Conservation (phyloP, 2,113 vertebrate genomes). For the Elgaria multicarinata region DNA sequence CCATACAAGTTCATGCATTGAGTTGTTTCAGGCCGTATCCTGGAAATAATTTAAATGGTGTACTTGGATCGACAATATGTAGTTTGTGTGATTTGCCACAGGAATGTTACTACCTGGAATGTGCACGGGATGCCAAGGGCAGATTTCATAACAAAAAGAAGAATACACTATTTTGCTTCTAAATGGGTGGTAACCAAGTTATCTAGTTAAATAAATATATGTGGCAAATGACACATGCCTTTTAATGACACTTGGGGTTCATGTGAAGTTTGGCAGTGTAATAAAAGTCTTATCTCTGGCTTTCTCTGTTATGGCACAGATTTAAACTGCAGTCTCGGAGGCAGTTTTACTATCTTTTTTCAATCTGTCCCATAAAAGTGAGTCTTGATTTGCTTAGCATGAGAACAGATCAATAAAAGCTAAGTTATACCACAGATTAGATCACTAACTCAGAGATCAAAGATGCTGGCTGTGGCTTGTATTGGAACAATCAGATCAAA, state of each 20-base stretch:
- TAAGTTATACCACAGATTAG: conserved; percentile 83
- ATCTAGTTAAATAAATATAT: conserved; percentile 85
- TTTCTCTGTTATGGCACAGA: conserved; percentile 86
- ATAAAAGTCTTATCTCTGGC: conserved; percentile 92
- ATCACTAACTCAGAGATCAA: conserved; percentile 85
- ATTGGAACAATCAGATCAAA: conserved; percentile 80
- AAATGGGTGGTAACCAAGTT: conserved; percentile 82
- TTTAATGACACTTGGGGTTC: conserved; percentile 86
- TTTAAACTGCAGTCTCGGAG: conserved; percentile 86
- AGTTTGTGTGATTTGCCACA: conserved; percentile 29
- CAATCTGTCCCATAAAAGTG: conserved; percentile 87
- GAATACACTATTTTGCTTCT: conserved; percentile 63
- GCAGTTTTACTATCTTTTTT: conserved; percentile 89
- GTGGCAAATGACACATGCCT: conserved; percentile 85
- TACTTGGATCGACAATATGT: conserved; percentile 25
- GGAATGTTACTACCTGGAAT: conserved; percentile 41
- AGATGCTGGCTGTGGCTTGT: conserved; percentile 83
- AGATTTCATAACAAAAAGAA: conserved; percentile 57
- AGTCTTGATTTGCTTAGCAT: conserved; percentile 91
- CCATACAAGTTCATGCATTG: neutral
- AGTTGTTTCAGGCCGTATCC: neutral
- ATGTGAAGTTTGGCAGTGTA: conserved; percentile 87
- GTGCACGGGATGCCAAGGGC: conserved; percentile 40
- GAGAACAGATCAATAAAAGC: conserved; percentile 94
- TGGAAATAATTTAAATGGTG: neutral